Evolutionary conservation across 30 jellyfish, hydroid and myxozoan genomes (phyloP).

Genomic region (Aurelia coerulea): DNA sequence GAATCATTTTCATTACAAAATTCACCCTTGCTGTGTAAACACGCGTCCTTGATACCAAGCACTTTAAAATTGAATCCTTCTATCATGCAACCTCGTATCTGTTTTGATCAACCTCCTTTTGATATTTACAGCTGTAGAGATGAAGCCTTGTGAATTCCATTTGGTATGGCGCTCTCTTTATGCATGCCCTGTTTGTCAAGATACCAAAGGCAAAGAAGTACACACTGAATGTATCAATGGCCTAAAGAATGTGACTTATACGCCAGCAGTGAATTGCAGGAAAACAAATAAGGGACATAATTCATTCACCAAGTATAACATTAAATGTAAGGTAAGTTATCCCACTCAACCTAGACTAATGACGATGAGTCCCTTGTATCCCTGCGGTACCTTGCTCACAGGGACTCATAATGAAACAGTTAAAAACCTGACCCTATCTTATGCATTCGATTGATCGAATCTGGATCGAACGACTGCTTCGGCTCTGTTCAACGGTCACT

Average conservation of each 20-base stretch:
- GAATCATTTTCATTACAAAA: no score
- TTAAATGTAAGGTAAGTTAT: conserved; percentile 25
- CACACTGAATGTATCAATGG: conserved; percentile 79
- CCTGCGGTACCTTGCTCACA: no score
- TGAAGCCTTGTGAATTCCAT: conserved; percentile 64
- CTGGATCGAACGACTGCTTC: no score
- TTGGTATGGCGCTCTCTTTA: conserved; percentile 76
- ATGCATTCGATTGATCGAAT: no score
- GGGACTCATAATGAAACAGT: no score
- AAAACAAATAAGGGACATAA: neutral
- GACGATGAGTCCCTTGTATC: no score
- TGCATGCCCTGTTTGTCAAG: conserved; percentile 89
- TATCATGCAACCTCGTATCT: neutral
- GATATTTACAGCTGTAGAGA: conserved; percentile 63
- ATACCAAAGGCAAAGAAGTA: conserved; percentile 40
- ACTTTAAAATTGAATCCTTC: no score
- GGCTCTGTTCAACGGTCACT: no score
- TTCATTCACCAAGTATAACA: neutral
- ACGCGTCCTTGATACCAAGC: no score
- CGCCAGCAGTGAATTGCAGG: conserved; percentile 58
- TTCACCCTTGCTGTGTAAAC: no score
- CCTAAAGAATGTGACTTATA: conserved; percentile 47
- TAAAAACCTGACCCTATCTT: no score
- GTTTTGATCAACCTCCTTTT: neutral
- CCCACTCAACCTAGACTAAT: neutral